Conservation (phyloP, 2,797 vertebrate species). For the Scolopax bukidnonensis region DNA sequence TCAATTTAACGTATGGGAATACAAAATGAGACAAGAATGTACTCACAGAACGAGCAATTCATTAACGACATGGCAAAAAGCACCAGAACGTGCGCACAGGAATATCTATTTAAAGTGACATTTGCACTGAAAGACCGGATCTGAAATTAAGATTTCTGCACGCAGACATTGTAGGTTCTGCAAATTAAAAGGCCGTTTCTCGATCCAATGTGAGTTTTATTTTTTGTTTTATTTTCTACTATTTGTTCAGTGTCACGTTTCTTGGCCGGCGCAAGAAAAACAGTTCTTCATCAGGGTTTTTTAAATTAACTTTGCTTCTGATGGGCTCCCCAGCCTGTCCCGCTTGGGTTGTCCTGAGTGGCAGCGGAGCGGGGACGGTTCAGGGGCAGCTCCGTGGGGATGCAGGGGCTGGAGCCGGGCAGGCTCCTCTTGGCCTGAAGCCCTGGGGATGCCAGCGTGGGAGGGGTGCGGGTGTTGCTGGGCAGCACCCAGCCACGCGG, state of each 20-base stretch:
- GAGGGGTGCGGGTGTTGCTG: rapidly evolving
- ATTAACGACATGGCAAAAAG: slow-evolving; percentile 44
- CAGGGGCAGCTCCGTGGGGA: not conserved
- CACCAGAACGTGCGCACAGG: not conserved
- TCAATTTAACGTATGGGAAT: slow-evolving; percentile 65
- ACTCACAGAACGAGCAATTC: not conserved
- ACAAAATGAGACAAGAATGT: slow-evolving; percentile 50
- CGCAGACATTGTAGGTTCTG: not conserved
- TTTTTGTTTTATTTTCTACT: slow-evolving; percentile 25
- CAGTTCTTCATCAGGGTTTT: not conserved
- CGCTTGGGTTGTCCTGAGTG: not conserved
- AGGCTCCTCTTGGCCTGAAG: not conserved
- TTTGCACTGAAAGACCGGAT: not conserved
- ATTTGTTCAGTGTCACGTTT: slow-evolving; percentile 11
- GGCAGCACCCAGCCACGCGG: rapidly evolving
- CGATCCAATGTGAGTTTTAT: not conserved
- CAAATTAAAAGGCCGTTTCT: not conserved
- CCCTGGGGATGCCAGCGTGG: not conserved
- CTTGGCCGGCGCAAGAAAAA: not conserved
- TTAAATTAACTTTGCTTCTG: not conserved
- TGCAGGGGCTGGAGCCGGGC: not conserved
- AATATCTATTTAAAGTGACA: slow-evolving; percentile 35
- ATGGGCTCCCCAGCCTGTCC: not conserved
- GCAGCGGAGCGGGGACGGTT: not conserved
- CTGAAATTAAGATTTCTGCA: not conserved